These are phyloP conservation scores for Eulemur mongoz DNA, from an alignment of 2,797 vertebrate genomes.

Conservation along the genomic window DNA sequence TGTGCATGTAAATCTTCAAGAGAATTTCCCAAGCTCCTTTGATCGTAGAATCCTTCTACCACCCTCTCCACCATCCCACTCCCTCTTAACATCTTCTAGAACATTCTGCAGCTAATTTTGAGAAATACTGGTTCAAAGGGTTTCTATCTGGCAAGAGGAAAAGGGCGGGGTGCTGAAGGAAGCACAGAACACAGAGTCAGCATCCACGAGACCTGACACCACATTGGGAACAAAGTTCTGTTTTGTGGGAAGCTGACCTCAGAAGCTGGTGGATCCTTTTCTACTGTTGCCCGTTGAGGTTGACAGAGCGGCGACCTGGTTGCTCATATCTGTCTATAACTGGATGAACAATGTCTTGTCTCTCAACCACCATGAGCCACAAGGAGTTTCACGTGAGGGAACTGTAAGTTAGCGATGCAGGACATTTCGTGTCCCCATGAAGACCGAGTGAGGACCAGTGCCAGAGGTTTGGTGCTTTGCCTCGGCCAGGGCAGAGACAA, in stretches of 20 bases:
- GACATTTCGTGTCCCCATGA: background rate
- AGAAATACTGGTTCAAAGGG: background rate
- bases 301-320: accelerated
- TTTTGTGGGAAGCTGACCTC: background rate
- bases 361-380: background rate
- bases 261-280: background rate
- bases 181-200: background rate
- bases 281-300: background rate
- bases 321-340: background rate
- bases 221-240: background rate
- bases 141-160: background rate
- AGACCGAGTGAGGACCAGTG: background rate
- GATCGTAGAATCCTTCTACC: background rate
- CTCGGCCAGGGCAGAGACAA: background rate
- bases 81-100: background rate
- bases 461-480: background rate
- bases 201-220: background rate
- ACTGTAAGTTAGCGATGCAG: background rate
- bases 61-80: background rate
- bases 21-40: slow-evolving; percentile 11
- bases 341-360: background rate
- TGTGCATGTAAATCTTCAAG: background rate
- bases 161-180: background rate
- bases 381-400: background rate
- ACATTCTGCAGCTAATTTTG: background rate